Conservation (phyloP, 2,888 invertebrate genomes). For the Lamellibrachia columna region DNA sequence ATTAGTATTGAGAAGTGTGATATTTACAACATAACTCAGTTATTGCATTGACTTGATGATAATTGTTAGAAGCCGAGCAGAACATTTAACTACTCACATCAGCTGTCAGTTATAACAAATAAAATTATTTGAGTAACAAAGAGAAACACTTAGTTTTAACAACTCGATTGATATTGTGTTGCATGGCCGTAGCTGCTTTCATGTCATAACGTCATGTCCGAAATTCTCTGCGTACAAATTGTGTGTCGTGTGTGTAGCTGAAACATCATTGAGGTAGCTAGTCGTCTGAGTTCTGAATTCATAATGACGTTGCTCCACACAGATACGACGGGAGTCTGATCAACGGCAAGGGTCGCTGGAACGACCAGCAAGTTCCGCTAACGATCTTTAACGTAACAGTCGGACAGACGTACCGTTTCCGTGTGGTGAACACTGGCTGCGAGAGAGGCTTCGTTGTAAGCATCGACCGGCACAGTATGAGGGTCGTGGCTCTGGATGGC, state of each 20-base stretch:
- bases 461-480: conserved; percentile 35
- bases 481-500: conserved; percentile 36
- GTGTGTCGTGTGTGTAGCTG: background rate
- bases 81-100: no score
- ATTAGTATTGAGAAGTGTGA: no score
- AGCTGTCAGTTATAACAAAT: no score
- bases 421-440: background rate
- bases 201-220: no score
- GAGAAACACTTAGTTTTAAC: no score
- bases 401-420: conserved; percentile 16
- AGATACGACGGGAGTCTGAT: conserved; percentile 31
- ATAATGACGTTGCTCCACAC: background rate
- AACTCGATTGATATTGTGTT: no score
- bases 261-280: background rate
- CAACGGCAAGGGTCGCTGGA: conserved; percentile 34
- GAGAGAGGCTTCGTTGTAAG: conserved; percentile 26
- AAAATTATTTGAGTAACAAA: no score
- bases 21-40: no score
- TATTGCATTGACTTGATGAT: no score
- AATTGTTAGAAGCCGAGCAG: no score
- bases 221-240: no score
- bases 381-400: conserved; percentile 24
- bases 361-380: conserved; percentile 29
- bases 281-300: background rate
- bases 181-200: no score